Evolutionary conservation across 1,140 invertebrate genomes (phyloP).

Genomic region (Lasaia peninsularis): DNA sequence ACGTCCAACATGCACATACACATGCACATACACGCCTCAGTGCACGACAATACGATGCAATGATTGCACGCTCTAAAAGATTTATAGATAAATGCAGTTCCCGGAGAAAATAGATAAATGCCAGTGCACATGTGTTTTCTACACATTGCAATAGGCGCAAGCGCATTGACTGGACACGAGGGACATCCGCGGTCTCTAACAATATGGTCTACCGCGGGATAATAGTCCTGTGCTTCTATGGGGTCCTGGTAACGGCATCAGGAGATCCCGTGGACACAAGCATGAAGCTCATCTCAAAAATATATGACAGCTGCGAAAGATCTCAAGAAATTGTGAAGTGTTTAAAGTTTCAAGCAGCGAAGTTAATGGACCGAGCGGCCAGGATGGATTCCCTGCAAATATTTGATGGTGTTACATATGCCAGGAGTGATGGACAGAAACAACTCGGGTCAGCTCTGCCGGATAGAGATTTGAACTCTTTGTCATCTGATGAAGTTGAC

Average conservation of each 20-base stretch:
- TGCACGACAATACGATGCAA: conserved; percentile 68
- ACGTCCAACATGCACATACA: conserved; percentile 43
- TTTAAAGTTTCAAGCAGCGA: conserved; percentile 82
- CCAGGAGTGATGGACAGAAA: conserved; percentile 53
- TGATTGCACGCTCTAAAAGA: conserved; percentile 78
- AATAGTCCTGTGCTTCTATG: conserved; percentile 57
- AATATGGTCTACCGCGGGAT: conserved; percentile 59
- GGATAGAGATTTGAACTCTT: conserved; percentile 62
- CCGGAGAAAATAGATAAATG: conserved; percentile 79
- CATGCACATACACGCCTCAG: conserved; percentile 63
- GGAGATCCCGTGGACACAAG: conserved; percentile 55
- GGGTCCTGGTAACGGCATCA: conserved; percentile 38
- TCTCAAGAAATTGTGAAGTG: conserved; percentile 81
- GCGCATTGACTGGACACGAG: conserved; percentile 58
- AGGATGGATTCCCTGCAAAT: conserved; percentile 80
- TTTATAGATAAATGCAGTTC: conserved; percentile 77
- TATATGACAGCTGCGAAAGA: conserved; percentile 80
- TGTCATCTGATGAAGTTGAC: conserved; percentile 78
- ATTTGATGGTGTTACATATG: conserved; percentile 79
- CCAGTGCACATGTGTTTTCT: conserved; percentile 66
- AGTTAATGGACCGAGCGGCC: conserved; percentile 80
- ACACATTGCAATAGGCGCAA: conserved; percentile 72
- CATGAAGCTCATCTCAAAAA: conserved; percentile 71
- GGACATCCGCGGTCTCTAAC: conserved; percentile 43
- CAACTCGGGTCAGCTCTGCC: conserved; percentile 63